phyloP scores from a whole-genome alignment of 1,140 invertebrate genomes.

The Atopsyche davidsoni region DNA sequence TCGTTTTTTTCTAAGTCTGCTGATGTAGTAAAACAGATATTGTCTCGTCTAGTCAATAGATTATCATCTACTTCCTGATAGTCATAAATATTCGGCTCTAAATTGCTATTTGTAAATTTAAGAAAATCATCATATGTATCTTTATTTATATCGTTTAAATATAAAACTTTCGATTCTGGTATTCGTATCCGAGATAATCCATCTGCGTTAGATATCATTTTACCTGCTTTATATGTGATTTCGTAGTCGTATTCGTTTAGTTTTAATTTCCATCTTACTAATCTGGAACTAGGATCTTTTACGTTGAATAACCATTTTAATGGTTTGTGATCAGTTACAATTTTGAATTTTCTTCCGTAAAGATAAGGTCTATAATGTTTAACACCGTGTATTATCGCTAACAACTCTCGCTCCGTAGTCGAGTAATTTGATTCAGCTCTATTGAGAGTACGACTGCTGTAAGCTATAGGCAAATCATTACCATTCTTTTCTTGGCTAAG shows the following conservation, averaged over 20 bases:
- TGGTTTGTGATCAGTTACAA: constrained; percentile 49
- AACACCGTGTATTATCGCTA: constrained; percentile 47
- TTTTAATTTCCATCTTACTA: constrained; percentile 47
- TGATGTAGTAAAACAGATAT: constrained; percentile 7
- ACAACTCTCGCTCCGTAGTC: constrained; percentile 44
- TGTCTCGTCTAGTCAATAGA: constrained; percentile 2
- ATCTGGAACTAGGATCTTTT: constrained; percentile 41
- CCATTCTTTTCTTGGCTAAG: constrained; percentile 23
- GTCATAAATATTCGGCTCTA: constrained; percentile 7
- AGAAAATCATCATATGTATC: constrained; percentile 5
- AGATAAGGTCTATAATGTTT: constrained; percentile 45
- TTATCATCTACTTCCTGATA: constrained; percentile 7
- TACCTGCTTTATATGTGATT: constrained; percentile 41
- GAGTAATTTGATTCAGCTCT: constrained; percentile 39
- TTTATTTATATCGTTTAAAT: neutral
- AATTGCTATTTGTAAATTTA: constrained; percentile 11
- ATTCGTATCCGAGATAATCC: constrained; percentile 30
- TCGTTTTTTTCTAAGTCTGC: constrained; percentile 3
- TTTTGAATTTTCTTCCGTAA: constrained; percentile 41
- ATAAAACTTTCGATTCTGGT: constrained; percentile 11
- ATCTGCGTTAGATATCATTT: constrained; percentile 37
- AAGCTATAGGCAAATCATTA: constrained; percentile 34
- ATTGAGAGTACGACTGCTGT: constrained; percentile 38
- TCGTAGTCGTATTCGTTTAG: constrained; percentile 43
- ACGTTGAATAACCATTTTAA: constrained; percentile 40